Evolutionary conservation across 2,888 invertebrate genomes (phyloP).

Genomic region (Poecilobothrus nobilitatus): DNA sequence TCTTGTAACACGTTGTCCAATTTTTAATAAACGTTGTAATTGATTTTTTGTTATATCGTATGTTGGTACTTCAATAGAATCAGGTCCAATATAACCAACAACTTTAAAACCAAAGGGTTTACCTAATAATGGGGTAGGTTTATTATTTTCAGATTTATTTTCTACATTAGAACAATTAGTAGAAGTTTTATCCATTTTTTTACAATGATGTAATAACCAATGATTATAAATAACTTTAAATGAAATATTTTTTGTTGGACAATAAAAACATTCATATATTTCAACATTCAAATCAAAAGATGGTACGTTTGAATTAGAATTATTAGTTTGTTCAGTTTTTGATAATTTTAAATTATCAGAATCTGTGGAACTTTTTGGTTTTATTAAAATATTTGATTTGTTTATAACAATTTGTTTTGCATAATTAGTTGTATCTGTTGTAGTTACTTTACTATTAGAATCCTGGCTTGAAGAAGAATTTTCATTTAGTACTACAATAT

Average conservation of each 20-base stretch:
- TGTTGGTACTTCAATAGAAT: neutral
- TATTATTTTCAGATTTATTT: neutral
- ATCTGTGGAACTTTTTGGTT: neutral
- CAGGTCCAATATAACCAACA: neutral
- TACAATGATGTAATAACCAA: conserved; percentile 6
- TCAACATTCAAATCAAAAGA: neutral
- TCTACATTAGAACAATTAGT: no score
- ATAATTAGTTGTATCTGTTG: neutral
- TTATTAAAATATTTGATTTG: neutral
- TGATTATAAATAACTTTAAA: conserved; percentile 11
- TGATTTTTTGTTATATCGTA: neutral
- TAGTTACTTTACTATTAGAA: neutral
- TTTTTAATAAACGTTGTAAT: neutral
- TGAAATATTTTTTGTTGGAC: conserved; percentile 7
- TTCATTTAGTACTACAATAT: neutral
- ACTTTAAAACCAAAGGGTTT: conserved; percentile 3
- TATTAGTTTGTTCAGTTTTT: no score
- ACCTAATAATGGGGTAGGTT: neutral
- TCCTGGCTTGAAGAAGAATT: neutral
- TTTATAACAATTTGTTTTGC: neutral
- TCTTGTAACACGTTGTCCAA: neutral
- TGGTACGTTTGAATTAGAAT: neutral
- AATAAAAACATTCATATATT: neutral
- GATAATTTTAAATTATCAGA: no score
- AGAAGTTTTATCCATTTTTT: neutral